Base-by-base conservation (phyloP, 2,113 vertebrate species). In the Toxotes chatareus region DNA sequence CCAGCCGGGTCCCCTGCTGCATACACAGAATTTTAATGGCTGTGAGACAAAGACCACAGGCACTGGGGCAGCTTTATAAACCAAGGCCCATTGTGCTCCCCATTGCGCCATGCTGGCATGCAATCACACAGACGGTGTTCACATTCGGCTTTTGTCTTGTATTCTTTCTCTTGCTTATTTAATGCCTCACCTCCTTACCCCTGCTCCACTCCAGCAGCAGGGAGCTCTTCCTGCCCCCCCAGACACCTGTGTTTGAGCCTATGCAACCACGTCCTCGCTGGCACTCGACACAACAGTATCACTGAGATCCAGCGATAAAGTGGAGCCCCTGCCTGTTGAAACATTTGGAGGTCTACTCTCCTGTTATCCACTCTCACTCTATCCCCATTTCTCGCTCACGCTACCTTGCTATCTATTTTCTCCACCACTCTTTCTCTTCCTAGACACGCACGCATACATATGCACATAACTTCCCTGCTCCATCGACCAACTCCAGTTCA, bases 21-120 rank as follows among this genome's bases (percentile, higher is more conserved):
- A 86, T 83, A 85, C 90, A 88, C 82, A 89, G 92, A 93, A 95
- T 95, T 91, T 87, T 91, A 95, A 95, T 94, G 91, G 91, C 90
- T 70, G 44, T 56, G 88, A 92, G 88, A 95, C 93, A 94, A 94
- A 91, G 92, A 92, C 87, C 88, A 91, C 89, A 86, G 87, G 92
- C 91, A 86, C 71, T 21, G 79, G 89, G 73, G 92, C 81, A 86
- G 91, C 88, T 93, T 90, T 90, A 92, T 90, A 93, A 94, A 93
- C 89, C 91, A 71, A 80, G 86, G 83, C 67, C 92, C 85, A 92
- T 93, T 92, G 91, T 93, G 86, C 82, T 88, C 83, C 76, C 72
- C 56, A 62, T 82, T 79, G 91, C 85, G 76, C 78, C 90, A 91
- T 55, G 89, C 93, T 94, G 93, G 93, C 93, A 93, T 79, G 84